Evolutionary conservation across 2,113 vertebrate genomes (phyloP), one percentile per base, ranked within the genome.

Genomic region (Nicator chloris): DNA sequence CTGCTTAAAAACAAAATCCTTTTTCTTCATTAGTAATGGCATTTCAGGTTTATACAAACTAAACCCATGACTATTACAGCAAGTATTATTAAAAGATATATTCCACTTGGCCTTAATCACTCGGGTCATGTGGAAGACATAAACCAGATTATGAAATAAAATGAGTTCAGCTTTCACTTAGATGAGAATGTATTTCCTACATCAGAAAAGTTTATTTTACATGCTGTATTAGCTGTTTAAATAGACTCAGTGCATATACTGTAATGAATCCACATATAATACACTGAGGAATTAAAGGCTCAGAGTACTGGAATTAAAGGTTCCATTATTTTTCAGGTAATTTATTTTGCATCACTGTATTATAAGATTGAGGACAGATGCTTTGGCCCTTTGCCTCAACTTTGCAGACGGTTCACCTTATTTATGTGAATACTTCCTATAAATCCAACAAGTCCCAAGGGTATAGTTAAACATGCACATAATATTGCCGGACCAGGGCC

Each of bases 321-420:
- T 96, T 95, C 96, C 88, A 90, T 96, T 93, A 95, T 94, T 96
- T 96, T 97, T 96, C 93, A 96, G 93, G 92, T 93, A 96, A 96
- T 96, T 93, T 97, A 96, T 94, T 97, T 95, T 96, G 90, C 85
- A 88, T 94, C 80, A 64, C 68, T 86, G 88, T 95, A 92, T 96
- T 96, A 81, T 92, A 94, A 96, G 92, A 96, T 94, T 94, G 92
- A 96, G 95, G 95, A 96, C 96, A 97, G 95, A 96, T 93, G 95
- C 90, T 96, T 93, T 97, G 94, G 96, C 90, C 86, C n/a, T 83
- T 93, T 96, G 95, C 93, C 94, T 96, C 88, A 93, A 56, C 31
- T 86, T 47, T 88, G 64, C 88, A 97, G 85, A 93, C 54, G 2
- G 87, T 92, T 88, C 86, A 93, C 92, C 90, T 96, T 97, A 92